Percentiles rank a stretch among this genome's conserved stretches.
These are phyloP conservation scores for Neuroscelio doddi DNA, from an alignment of 2,888 invertebrate genomes.

Conservation along the genomic window DNA sequence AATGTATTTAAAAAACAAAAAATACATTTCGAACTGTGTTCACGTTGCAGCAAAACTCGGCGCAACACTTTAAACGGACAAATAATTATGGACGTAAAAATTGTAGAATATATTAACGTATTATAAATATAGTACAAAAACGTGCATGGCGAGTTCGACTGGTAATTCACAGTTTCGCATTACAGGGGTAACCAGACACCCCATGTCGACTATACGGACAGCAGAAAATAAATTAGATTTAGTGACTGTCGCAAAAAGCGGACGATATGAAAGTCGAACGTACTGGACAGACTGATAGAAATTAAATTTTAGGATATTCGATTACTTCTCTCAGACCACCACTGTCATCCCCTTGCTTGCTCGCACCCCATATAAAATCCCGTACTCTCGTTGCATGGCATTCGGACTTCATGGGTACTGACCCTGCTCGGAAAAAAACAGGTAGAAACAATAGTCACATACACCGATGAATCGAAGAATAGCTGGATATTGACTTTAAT, in stretches of 20 bases:
- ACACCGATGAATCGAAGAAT: constrained; percentile 32
- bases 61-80: no score
- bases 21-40: no score
- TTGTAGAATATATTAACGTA: no score
- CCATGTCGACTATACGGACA: constrained; percentile 51
- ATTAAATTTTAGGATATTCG: constrained; percentile 72
- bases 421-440: constrained; percentile 41
- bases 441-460: constrained; percentile 42
- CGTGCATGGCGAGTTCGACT: constrained; percentile 29
- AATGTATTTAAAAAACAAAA: no score
- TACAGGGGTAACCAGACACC: constrained; percentile 45
- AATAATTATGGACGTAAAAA: no score
- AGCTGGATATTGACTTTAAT: constrained; percentile 48
- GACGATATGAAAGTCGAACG: constrained; percentile 69
- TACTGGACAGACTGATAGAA: constrained; percentile 60
- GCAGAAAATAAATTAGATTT: constrained; percentile 68
- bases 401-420: constrained; percentile 28
- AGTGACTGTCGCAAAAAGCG: constrained; percentile 69
- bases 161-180: constrained; percentile 43
- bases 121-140: constrained; percentile 34
- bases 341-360: constrained; percentile 44
- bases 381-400: constrained; percentile 21
- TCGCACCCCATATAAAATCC: constrained; percentile 45
- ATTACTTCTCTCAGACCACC: constrained; percentile 63
- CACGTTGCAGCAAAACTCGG: no score